phyloP scores from a whole-genome alignment of 2,797 vertebrate genomes.

The Huso huso region DNA sequence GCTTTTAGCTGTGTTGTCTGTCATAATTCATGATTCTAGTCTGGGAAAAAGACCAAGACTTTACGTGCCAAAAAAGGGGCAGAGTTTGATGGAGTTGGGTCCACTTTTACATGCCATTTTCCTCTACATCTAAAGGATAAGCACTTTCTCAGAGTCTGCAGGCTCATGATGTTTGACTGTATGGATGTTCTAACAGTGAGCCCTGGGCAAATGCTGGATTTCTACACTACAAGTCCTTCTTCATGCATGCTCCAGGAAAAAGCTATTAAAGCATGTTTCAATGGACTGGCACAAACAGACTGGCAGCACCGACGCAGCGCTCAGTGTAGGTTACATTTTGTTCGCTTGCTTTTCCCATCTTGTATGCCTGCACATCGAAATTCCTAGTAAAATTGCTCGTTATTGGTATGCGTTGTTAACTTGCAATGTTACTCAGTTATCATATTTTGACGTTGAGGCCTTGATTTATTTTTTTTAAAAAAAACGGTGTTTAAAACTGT shows the following conservation, averaged over 20 bases:
- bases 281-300: conserved; percentile 78
- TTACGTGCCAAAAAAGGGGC: conserved; percentile 69
- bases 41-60: conserved; percentile 78
- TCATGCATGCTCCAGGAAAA: conserved; percentile 89
- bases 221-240: conserved; percentile 84
- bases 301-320: conserved; percentile 88
- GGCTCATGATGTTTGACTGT: conserved; percentile 86
- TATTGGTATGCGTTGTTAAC: background rate
- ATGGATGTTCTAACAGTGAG: conserved; percentile 85
- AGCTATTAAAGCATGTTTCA: conserved; percentile 80
- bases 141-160: conserved; percentile 61
- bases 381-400: too few species aligned
- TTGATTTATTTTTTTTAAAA: too few species aligned
- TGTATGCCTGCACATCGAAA: background rate
- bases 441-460: too few species aligned
- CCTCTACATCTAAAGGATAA: conserved; percentile 62
- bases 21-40: conserved; percentile 84
- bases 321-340: conserved; percentile 77
- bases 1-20: conserved; percentile 68
- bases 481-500: too few species aligned
- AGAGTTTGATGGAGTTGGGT: conserved; percentile 96
- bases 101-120: conserved; percentile 72
- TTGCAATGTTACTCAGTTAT: background rate
- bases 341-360: conserved; percentile 13
- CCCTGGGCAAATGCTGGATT: conserved; percentile 78